Conservation (phyloP, 2,113 vertebrate genomes). For the Lepidothrix coronata region DNA sequence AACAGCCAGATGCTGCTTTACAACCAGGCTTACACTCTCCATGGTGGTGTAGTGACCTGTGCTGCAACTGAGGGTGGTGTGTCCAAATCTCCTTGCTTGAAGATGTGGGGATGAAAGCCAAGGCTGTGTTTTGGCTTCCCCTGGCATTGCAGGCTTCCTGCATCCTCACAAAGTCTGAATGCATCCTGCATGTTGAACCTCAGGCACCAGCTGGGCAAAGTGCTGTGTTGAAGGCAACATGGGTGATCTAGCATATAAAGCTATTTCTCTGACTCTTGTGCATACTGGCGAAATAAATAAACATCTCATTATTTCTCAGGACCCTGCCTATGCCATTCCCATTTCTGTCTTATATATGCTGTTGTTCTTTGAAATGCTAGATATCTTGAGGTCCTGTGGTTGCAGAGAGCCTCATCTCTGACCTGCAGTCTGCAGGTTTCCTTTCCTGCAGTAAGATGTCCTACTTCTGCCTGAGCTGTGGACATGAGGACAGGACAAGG, state of each 20-base stretch:
- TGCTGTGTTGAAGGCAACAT: background rate
- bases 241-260: background rate
- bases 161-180: background rate
- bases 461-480: background rate
- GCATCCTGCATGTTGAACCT: background rate
- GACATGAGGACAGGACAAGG: background rate
- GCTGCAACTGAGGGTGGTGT: background rate
- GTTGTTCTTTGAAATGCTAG: background rate
- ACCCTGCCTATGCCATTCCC: rapidly evolving
- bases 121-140: background rate
- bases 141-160: background rate
- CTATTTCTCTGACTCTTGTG: background rate
- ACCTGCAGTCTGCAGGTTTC: background rate
- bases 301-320: background rate
- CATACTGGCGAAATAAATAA: background rate
- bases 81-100: rapidly evolving
- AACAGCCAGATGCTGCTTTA: background rate
- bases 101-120: background rate
- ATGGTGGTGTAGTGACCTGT: background rate
- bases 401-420: background rate
- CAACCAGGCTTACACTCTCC: background rate
- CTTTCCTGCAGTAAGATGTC: background rate
- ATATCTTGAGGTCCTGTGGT: background rate
- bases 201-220: background rate
- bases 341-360: background rate